Conservation (phyloP, 1,140 invertebrate species). For the Drosophila leontia region DNA sequence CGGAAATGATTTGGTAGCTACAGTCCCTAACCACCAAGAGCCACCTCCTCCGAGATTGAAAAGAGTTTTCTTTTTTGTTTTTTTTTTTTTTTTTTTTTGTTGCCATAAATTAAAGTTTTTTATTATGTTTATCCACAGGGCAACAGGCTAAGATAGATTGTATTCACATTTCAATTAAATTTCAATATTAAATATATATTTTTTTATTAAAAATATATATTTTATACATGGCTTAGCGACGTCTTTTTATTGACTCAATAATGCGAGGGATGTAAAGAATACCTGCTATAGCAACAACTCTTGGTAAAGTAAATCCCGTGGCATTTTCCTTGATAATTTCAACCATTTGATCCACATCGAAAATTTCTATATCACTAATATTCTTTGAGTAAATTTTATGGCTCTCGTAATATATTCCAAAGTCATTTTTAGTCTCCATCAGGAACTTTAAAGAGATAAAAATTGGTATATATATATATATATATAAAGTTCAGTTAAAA, state of each 20-base stretch:
- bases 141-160: constrained; percentile 48
- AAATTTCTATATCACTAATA: background rate
- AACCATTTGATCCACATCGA: background rate
- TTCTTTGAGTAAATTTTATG: background rate
- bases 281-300: fast-evolving
- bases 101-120: constrained; percentile 69
- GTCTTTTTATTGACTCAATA: background rate
- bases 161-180: background rate
- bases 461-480: too few species aligned
- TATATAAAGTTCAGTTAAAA: background rate
- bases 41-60: constrained; percentile 64
- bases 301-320: background rate
- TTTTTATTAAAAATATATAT: background rate
- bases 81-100: background rate
- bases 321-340: background rate
- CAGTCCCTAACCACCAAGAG: constrained; percentile 8
- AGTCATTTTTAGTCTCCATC: fast-evolving
- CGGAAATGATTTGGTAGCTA: constrained; percentile 74
- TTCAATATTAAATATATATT: background rate
- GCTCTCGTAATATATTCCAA: background rate
- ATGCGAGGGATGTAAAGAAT: fast-evolving
- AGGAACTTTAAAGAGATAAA: background rate
- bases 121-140: constrained; percentile 65
- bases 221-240: background rate
- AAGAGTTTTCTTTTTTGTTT: constrained; percentile 67